Conservation (phyloP, 2,888 invertebrate genomes). For the Dicyrtomina minuta region DNA sequence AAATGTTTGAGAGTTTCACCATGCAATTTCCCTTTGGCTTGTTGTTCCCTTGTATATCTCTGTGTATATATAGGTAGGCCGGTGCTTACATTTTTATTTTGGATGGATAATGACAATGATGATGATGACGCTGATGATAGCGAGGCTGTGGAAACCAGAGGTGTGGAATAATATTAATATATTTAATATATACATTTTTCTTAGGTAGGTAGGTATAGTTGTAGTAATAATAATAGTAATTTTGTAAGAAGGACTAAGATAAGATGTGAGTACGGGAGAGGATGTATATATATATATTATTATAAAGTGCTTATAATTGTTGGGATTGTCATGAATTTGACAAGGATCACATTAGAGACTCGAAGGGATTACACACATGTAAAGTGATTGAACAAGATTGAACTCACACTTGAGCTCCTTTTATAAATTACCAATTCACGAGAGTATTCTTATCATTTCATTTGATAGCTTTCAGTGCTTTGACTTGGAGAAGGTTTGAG, state of each 20-base stretch:
- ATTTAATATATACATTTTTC: no score
- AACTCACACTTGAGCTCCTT: slow-evolving; percentile 39
- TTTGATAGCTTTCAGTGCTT: slow-evolving; percentile 6
- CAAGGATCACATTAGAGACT: slow-evolving; percentile 35
- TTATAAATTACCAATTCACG: slow-evolving; percentile 51
- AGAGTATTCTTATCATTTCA: slow-evolving; percentile 36
- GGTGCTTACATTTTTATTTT: no score
- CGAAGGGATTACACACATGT: slow-evolving; percentile 34
- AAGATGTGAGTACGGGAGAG: neutral
- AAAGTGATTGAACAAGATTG: slow-evolving; percentile 27
- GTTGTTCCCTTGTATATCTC: no score
- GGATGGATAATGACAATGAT: no score
- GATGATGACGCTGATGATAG: no score
- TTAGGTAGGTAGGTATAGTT: no score
- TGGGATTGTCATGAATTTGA: slow-evolving; percentile 44
- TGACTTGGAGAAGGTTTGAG: slow-evolving; percentile 22
- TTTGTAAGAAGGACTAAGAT: neutral
- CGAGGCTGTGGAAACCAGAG: no score
- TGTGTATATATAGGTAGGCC: no score
- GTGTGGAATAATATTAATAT: no score
- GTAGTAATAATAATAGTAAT: no score
- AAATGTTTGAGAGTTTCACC: no score
- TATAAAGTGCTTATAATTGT: slow-evolving; percentile 15
- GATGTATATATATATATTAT: slow-evolving; percentile 17
- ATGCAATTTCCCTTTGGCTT: no score